Base-by-base conservation (phyloP, 2,888 invertebrate genomes). In the Drosophila pegasa region DNA sequence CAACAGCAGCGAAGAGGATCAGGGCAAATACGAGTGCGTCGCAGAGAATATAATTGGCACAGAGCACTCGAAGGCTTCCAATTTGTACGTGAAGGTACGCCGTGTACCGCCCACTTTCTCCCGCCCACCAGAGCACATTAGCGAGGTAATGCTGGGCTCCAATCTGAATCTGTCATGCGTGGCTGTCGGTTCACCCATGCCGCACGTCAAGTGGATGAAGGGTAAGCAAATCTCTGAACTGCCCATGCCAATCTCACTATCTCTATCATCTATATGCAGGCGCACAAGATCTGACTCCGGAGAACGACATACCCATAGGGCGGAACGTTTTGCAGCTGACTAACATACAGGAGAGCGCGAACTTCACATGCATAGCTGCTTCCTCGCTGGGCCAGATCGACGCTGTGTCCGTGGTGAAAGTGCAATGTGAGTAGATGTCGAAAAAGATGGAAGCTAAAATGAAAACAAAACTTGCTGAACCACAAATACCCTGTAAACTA, bases 121-220 rank as follows among this genome's bases (percentile, higher is more conserved):
- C 14, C 97, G 97, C 74, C 97, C 97, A 20, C 98, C 99, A 67
- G 96, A 97, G 41, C 93, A 95, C 12, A 93, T 95, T 54, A 96
- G 95, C 78, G 98, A 98, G 91, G 98, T 99, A 56, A 97, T 97
- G 95, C 94, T 98, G 52, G 98, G 98, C 14, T 96, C 96, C 0
- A 96, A 96, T 90, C 93, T 99, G 80, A 99, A 98, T 92, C 93
- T 99, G 77, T 98, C 98, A 62, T 99, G 99, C 92, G 98, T 98
- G 59, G 99, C 99, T 10, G 97, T 98, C 31, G 99, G 99, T 20
- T 98, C 99, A 0, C 99, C 99, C 7, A 98, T 99, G 98, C 99
- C 99, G 1, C 96, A 95, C 85, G 98, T 99, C 58, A 98, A 97
- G 93, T 97, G 97, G 97, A 95, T 96, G 80, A 96, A 96, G 93